Base-by-base conservation (phyloP, 2,113 vertebrate genomes). In the Bothrops jararaca region DNA sequence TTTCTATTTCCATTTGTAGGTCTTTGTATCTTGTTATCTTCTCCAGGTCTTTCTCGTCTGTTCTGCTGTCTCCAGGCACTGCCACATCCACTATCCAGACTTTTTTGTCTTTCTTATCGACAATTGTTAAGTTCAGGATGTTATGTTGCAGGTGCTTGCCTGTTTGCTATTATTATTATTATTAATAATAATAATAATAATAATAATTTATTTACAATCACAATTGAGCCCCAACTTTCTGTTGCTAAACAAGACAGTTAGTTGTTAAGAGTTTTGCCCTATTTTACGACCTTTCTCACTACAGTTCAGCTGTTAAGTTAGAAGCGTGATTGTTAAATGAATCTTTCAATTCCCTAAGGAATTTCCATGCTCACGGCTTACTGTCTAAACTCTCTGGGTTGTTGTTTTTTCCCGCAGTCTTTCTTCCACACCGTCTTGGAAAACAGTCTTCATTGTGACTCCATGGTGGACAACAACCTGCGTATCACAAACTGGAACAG, bases 401-500 rank as follows among this genome's bases (percentile, higher is more conserved):
- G 12, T 13, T 50, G 15, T 24, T 50, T 50, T 87, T 3, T 2
- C 3, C 7, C 29, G 52, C 97, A 98, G 98, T 98, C 98, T 4
- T 98, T 99, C 96, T 99, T 99, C 93, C 99, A 99, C 97, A 99
- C 98, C 0, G 98, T 99, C 90, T 96, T 99, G 97, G 98, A 99
- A 96, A 99, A 99, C 95, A 99, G 98, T 91, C 98, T 97, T 0
- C 97, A 98, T 96, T 99, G 98, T 48, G 98, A 98, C 95, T 98
- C 98, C 96, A 99, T 99, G 98, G 98, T 99, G 97, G 98, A 99
- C 96, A 99, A 99, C 97, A 99, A 99, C 96, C 96, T 99, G 95
- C 98, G 98, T 94, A 99, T 99, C 97, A 99, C 98, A 0, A 99
- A 99, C 97, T 99, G 98, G 98, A 99, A 99, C 97, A 98, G 98